These are phyloP conservation scores for Steromphala cineraria DNA, from an alignment of 2,888 invertebrate genomes.

Conservation along the genomic window DNA sequence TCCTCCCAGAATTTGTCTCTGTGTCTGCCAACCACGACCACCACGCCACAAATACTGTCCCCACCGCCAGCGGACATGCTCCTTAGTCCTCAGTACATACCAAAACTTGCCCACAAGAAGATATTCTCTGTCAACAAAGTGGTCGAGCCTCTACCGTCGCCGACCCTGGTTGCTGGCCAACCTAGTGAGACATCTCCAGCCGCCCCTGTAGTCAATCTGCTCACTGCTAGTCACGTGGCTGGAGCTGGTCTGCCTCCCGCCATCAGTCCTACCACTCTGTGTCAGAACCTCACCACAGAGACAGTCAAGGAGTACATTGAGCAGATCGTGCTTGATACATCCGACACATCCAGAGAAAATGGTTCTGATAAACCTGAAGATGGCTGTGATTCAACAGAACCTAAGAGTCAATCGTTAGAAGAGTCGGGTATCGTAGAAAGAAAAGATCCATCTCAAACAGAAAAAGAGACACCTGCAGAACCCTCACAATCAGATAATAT, in stretches of 20 bases:
- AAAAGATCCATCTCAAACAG: too few relatives aligned
- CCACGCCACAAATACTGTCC: neutral
- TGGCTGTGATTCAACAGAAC: too few relatives aligned
- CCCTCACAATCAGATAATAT: too few relatives aligned
- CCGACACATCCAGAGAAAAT: neutral
- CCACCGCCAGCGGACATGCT: constrained; percentile 56
- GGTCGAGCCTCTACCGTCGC: constrained; percentile 6
- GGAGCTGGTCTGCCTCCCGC: constrained; percentile 14
- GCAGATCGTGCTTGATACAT: constrained; percentile 30
- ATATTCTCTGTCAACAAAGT: constrained; percentile 64
- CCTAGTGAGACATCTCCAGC: neutral
- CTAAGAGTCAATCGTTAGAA: too few relatives aligned
- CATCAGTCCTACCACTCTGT: constrained; percentile 38
- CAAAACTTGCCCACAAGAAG: constrained; percentile 64
- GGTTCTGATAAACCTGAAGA: too few relatives aligned
- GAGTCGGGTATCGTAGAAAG: too few relatives aligned
- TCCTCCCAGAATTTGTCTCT: constrained; percentile 10
- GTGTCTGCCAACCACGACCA: neutral
- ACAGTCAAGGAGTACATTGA: constrained; percentile 37
- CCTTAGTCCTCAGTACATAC: constrained; percentile 66
- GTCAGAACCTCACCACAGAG: constrained; percentile 39
- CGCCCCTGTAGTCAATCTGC: neutral
- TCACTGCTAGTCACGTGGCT: constrained; percentile 33
- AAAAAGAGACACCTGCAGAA: too few relatives aligned
- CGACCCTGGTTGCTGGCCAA: neutral